A percentile compares a stretch with the other conserved stretches of the same genome.
Evolutionary conservation across 2,797 vertebrate genomes (phyloP).

Genomic region (Salmo trutta): DNA sequence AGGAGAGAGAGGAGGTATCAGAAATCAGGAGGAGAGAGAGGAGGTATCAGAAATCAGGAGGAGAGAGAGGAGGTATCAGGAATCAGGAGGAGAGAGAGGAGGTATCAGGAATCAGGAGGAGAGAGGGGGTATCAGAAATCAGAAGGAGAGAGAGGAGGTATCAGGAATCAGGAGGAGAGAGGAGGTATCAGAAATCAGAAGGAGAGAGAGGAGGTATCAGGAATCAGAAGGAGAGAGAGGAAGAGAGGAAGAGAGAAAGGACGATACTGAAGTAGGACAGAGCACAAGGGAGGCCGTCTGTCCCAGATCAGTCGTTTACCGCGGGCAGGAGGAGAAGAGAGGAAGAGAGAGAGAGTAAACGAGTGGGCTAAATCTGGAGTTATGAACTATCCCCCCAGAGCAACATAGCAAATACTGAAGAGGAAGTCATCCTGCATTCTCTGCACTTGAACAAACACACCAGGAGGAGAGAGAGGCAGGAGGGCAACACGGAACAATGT

Average conservation of each 20-base stretch:
- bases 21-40: too few species aligned
- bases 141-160: too few species aligned
- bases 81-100: too few species aligned
- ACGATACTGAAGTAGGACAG: slow-evolving; percentile 76
- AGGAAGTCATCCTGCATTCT: slow-evolving; percentile 42
- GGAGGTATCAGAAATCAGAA: slow-evolving; percentile 70
- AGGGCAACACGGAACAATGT: slow-evolving; percentile 11
- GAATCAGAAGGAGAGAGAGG: not conserved
- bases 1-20: too few species aligned
- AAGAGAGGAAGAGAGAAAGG: slow-evolving; percentile 46
- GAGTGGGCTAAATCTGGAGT: slow-evolving; percentile 68
- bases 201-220: too few species aligned
- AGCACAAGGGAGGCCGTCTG: slow-evolving; percentile 77
- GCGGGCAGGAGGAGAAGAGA: slow-evolving; percentile 38
- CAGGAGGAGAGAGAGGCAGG: slow-evolving; percentile 27
- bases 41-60: too few species aligned
- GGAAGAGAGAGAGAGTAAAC: slow-evolving; percentile 35
- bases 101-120: too few species aligned
- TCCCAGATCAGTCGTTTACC: slow-evolving; percentile 78
- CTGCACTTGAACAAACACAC: slow-evolving; percentile 44
- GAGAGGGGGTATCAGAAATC: too few species aligned
- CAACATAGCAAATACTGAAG: slow-evolving; percentile 57
- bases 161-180: slow-evolving; percentile 4
- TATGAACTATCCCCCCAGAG: slow-evolving; percentile 58
- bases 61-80: too few species aligned